Conservation (phyloP, 1,140 invertebrate species). For the Caerostris darwini region DNA sequence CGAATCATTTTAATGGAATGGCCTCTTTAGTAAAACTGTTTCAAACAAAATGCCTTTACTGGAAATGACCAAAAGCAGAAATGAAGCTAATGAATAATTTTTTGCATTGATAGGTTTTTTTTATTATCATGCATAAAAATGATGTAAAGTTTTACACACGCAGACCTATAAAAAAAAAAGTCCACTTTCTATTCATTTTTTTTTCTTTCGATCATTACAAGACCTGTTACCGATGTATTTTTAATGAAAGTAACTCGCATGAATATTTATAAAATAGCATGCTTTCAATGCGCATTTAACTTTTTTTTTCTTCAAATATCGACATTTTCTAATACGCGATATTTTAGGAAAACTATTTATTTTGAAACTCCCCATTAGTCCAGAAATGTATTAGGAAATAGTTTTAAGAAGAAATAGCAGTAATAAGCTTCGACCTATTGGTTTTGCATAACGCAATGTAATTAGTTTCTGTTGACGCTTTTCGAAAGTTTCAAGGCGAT, state of each 20-base stretch:
- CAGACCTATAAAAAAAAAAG: too few relatives aligned
- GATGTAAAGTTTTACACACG: neutral
- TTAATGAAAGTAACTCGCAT: neutral
- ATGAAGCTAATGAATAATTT: neutral
- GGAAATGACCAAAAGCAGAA: neutral
- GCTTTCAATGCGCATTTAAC: neutral
- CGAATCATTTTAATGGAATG: neutral
- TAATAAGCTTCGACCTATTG: neutral
- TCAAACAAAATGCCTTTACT: neutral
- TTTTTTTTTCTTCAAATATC: neutral
- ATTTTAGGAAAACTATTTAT: neutral
- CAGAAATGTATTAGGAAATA: neutral
- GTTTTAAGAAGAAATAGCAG: neutral
- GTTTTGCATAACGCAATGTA: neutral
- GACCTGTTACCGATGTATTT: neutral
- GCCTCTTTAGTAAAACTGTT: neutral
- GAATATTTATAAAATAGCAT: constrained; percentile 12
- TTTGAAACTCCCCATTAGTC: neutral
- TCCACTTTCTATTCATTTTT: too few relatives aligned
- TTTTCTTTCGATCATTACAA: neutral
- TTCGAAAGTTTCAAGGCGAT: neutral
- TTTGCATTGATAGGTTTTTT: neutral
- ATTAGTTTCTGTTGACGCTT: neutral
- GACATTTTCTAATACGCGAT: neutral
- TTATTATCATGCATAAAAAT: neutral